Evolutionary conservation across 2,797 vertebrate species (phyloP), one percentile per base, ranked within the genome.

Genomic region (Lophius americanus): DNA sequence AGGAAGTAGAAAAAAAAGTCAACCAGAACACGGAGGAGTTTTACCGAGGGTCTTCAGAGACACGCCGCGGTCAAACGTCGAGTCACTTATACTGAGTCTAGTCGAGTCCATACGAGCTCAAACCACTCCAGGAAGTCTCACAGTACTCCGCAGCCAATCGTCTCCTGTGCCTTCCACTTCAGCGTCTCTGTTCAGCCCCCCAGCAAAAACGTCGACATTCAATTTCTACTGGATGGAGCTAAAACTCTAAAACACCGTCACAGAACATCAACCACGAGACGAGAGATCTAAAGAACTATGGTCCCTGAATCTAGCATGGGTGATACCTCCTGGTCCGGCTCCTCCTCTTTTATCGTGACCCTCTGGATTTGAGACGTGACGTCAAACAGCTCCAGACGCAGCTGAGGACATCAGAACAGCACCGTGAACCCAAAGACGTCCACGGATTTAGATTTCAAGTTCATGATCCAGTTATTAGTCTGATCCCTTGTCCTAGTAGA

Each of bases 301-400:
- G 23, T 23, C 23, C 23, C 23, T 23, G 23, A 23, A 23, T 23
- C 23, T 23, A 23, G 23, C 23, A 23, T 23, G 23, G 23, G 4
- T 51, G 36, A 10, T 87, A 86, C 85, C 84, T 91, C 38, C 33
- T 39, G 62, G 7, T 73, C 35, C 35, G 73, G 60, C 47, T 75
- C 78, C 7, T 85, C 76, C 62, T 94, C 89, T 9, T 77, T 36
- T 6, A 92, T 59, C 0, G 57, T 62, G 46, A 87, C 71, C 67
- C 60, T 89, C 59, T 88, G 86, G 42, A 91, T 62, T 32, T 90
- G 67, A 65, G 83, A 75, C 2, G 74, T 76, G 36, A 92, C 75
- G 46, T 92, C 83, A 35, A 81, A 64, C 39, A 92, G 62, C 38
- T 92, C 90, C 82, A 86, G 10, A 48, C 35, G 79, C 57, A 90